Conservation (phyloP, 2,797 vertebrate species). For the Pseudomugil gertrudae region DNA sequence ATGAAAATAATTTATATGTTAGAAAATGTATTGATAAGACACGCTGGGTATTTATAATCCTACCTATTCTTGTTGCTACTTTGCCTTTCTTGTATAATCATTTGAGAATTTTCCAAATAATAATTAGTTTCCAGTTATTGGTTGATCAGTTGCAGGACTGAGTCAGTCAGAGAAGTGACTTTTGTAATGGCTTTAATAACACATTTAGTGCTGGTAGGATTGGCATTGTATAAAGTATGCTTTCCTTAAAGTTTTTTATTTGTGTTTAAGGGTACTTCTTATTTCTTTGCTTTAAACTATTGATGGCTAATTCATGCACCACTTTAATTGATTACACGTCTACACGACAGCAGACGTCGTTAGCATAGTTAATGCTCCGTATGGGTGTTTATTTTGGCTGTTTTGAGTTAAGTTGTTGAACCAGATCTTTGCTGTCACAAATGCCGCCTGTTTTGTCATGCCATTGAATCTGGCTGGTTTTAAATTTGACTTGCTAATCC, state of each 20-base stretch:
- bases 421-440: background rate
- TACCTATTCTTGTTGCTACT: background rate
- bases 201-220: constrained; percentile 13
- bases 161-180: constrained; percentile 6
- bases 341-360: background rate
- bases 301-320: background rate
- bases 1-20: no score
- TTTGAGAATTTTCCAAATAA: background rate
- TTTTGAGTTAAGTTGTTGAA: background rate
- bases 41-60: background rate
- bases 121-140: background rate
- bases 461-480: constrained; percentile 9
- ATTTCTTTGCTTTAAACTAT: background rate
- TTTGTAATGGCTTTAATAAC: constrained; percentile 12
- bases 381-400: background rate
- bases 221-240: constrained; percentile 4
- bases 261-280: constrained; percentile 4
- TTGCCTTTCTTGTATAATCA: background rate
- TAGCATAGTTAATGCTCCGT: background rate
- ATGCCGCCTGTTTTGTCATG: background rate
- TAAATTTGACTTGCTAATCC: constrained; percentile 7
- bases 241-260: background rate
- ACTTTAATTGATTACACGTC: background rate
- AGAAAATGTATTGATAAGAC: background rate
- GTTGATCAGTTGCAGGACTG: background rate